Percentiles rank a stretch among this genome's conserved stretches.
Evolutionary conservation across 1,140 invertebrate species (phyloP).

Genomic region (Procambarus virginalis): DNA sequence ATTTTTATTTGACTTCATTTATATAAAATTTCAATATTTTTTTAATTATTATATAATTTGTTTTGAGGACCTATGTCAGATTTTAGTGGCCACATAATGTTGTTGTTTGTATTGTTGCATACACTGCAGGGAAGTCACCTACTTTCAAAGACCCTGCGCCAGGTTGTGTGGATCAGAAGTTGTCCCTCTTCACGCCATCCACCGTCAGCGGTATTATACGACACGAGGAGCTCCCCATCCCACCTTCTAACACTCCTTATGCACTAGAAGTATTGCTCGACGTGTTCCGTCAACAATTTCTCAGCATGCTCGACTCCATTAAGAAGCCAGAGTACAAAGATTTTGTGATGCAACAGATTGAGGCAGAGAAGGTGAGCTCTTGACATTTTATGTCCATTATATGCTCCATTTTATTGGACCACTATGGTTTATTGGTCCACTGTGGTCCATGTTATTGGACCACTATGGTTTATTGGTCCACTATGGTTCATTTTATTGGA

Average conservation of each 20-base stretch:
- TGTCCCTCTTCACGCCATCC: slow-evolving; percentile 45
- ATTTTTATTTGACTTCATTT: too few relatives aligned
- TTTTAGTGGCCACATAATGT: slow-evolving; percentile 11
- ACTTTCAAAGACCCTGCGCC: slow-evolving; percentile 56
- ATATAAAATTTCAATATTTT: too few relatives aligned
- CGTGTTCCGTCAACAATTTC: slow-evolving; percentile 53
- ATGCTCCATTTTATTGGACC: background rate
- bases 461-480: too few relatives aligned
- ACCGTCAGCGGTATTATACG: slow-evolving; percentile 34
- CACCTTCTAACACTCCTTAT: slow-evolving; percentile 57
- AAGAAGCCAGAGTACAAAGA: slow-evolving; percentile 54
- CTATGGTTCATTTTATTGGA: too few relatives aligned
- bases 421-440: too few relatives aligned
- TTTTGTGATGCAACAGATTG: slow-evolving; percentile 47
- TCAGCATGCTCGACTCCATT: slow-evolving; percentile 43
- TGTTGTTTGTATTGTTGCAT: background rate
- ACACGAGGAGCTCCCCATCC: slow-evolving; percentile 59
- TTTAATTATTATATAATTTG: too few relatives aligned
- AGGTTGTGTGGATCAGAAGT: slow-evolving; percentile 57
- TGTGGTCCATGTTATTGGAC: too few relatives aligned
- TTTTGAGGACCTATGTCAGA: background rate
- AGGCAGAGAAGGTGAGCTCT: slow-evolving; percentile 44
- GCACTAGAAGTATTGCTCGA: slow-evolving; percentile 51
- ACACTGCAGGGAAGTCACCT: slow-evolving; percentile 6
- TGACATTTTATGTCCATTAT: background rate